Base-by-base conservation (phyloP, 2,797 vertebrate genomes). In the Meriones psammophilus region DNA sequence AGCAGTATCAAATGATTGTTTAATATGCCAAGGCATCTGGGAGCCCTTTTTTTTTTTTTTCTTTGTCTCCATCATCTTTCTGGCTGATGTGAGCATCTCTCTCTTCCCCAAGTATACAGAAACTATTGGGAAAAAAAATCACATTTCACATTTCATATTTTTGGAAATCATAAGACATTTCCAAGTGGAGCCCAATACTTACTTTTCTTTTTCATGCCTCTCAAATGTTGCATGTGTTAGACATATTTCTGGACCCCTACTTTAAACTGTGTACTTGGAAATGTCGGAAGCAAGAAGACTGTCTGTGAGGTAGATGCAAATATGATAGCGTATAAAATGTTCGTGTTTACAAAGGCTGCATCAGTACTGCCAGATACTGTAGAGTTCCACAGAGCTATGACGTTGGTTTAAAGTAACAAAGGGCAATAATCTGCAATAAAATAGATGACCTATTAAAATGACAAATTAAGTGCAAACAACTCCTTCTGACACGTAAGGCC, bases 81-180 rank as follows among this genome's bases (percentile, higher is more conserved):
- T 89, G n/a, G 14, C 60, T 77, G 20, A 26, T 36, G 17, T 87
- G 62, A 83, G 20, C 8, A 1, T 42, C 15, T 9, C 46, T 14
- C 42, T 9, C 7, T 8, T 18, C 9, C 1, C 26, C 33, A 36
- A 8, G 6, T 6, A 28, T 3, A 73, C 8, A 88, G 14, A 73
- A 74, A 46, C 3, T 74, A 1, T 66, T 76, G 12, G 9, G 36
- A 96, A 33, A 80, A 60, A 96, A 33, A 80, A 60, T 28, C 68
- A 36, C 9, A 36, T 54, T 87, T 71, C 84, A 87, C 66, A 62
- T 88, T 56, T 60, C 10, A 69, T 50, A 66, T 20, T 90, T 20
- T 73, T 28, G 64, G 85, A 97, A 94, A 71, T 90, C 62, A 26
- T 85, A 89, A 71, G 36, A 24, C 58, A 91, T 92, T 95, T 96